Conservation (phyloP, 2,797 vertebrate genomes). For the Leptodactylus fallax region DNA sequence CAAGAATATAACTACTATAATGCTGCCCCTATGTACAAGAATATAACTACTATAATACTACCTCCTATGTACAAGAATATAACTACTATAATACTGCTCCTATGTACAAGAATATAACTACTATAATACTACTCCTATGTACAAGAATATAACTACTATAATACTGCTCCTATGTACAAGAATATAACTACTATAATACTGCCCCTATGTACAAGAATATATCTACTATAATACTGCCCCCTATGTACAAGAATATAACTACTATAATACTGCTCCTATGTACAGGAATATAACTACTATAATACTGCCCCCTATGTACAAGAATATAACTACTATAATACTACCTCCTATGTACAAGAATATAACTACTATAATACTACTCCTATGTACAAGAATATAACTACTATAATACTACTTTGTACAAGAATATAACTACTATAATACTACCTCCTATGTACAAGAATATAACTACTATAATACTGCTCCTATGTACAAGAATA, state of each 20-base stretch:
- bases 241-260: no score
- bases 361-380: neutral
- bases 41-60: no score
- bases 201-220: neutral
- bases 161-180: constrained; percentile 1
- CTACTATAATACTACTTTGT: neutral
- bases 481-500: neutral
- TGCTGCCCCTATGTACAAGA: no score
- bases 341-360: neutral
- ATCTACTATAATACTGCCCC: neutral
- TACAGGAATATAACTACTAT: neutral
- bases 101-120: neutral
- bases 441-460: neutral
- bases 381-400: constrained; percentile 1
- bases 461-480: neutral
- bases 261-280: neutral
- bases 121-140: neutral
- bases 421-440: neutral
- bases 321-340: constrained; percentile 1
- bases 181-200: constrained; percentile 1
- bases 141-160: constrained; percentile 9
- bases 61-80: no score
- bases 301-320: neutral
- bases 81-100: no score
- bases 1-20: no score